Conservation (phyloP, 2,113 vertebrate species). For the Pitta sordida region DNA sequence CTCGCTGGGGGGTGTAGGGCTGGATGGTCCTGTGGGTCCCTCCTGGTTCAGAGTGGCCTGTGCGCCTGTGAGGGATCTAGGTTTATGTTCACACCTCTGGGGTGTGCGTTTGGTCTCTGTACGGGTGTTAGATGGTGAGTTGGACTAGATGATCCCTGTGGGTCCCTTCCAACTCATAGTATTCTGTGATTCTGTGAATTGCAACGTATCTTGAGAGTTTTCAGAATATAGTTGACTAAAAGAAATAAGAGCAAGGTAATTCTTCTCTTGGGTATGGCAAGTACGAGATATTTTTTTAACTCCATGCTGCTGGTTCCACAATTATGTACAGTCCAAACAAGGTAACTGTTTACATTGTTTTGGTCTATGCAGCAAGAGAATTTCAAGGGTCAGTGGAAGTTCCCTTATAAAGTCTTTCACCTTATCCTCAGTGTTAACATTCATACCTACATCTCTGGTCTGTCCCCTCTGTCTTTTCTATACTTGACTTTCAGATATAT, state of each 20-base stretch:
- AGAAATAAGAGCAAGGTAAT: not conserved
- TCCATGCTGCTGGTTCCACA: not conserved
- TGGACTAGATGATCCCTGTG: too few relatives aligned
- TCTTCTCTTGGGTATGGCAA: not conserved
- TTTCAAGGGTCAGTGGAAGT: not conserved
- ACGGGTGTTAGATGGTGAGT: too few relatives aligned
- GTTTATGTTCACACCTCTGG: too few relatives aligned
- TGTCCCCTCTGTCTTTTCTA: not conserved
- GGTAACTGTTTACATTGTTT: not conserved
- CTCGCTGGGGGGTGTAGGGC: too few relatives aligned
- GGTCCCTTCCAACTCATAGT: too few relatives aligned
- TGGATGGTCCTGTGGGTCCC: too few relatives aligned
- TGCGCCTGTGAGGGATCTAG: too few relatives aligned
- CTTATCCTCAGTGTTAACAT: not conserved
- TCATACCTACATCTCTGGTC: not conserved
- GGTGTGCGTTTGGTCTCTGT: too few relatives aligned
- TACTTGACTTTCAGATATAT: not conserved
- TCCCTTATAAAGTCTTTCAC: not conserved
- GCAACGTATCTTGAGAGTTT: not conserved
- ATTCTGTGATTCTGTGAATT: too few relatives aligned
- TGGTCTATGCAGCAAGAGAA: not conserved
- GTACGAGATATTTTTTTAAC: not conserved
- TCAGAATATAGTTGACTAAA: not conserved
- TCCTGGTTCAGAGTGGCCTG: too few relatives aligned
- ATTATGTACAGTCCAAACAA: not conserved